These are phyloP conservation scores for Pseudomyrmex dendroicus DNA, from an alignment of 1,140 invertebrate genomes.

Conservation along the genomic window DNA sequence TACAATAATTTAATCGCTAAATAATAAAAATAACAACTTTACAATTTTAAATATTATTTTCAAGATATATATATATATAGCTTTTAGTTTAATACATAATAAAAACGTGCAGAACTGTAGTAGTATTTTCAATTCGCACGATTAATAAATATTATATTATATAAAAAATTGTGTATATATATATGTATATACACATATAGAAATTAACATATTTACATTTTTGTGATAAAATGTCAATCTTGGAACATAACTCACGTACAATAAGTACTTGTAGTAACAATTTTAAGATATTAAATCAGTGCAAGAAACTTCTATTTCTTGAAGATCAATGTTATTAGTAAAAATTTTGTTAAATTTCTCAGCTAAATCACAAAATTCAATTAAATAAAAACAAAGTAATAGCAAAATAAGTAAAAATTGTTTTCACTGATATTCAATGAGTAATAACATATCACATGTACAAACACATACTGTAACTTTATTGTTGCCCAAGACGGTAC, in stretches of 20 bases:
- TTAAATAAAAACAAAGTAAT: neutral
- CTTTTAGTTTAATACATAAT: neutral
- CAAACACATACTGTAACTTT: neutral
- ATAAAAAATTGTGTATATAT: constrained; percentile 6
- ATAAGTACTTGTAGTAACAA: constrained; percentile 9
- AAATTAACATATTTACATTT: constrained; percentile 33
- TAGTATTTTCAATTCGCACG: constrained; percentile 1
- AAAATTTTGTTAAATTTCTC: neutral
- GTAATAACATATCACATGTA: too few relatives aligned
- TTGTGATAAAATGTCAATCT: constrained; percentile 13
- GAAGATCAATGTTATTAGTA: neutral
- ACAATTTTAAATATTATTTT: too few relatives aligned
- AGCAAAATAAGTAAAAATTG: too few relatives aligned
- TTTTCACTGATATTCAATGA: too few relatives aligned
- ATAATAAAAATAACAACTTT: constrained; percentile 10
- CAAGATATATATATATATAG: too few relatives aligned
- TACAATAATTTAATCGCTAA: neutral
- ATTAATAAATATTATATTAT: constrained; percentile 28
- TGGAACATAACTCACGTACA: neutral
- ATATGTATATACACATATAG: neutral
- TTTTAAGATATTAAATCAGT: constrained; percentile 9
- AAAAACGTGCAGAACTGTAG: constrained; percentile 19
- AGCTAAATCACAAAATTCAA: too few relatives aligned
- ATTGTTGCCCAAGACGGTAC: neutral
- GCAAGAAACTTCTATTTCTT: neutral